phyloP scores from a whole-genome alignment of 2,888 invertebrate genomes.

The Metacarcinus magister region DNA sequence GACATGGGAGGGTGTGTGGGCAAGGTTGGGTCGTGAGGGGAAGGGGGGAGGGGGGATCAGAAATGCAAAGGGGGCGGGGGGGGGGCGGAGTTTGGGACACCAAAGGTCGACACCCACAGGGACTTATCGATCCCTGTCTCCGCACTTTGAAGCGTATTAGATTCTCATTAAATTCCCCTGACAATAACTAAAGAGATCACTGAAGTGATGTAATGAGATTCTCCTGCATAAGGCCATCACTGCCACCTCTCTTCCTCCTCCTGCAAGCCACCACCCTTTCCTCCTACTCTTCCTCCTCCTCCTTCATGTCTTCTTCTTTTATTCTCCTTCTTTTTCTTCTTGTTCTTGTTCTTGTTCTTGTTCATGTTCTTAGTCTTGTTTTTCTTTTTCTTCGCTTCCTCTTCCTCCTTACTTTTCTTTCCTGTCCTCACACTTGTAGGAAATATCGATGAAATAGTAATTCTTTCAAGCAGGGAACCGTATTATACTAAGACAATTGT shows the following conservation, averaged over 20 bases:
- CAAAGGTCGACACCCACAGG: conserved; percentile 37
- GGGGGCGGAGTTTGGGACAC: background rate
- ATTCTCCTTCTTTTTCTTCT: background rate
- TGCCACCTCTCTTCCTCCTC: background rate
- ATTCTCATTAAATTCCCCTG: conserved; percentile 63
- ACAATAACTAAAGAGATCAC: conserved; percentile 60
- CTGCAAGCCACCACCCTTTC: background rate
- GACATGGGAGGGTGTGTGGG: background rate
- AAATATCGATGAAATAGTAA: no score
- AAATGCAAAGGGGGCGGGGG: background rate
- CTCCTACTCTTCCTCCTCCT: background rate
- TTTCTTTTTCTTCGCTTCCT: background rate
- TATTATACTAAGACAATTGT: no score
- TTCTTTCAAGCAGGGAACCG: no score
- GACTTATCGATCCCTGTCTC: conserved; percentile 46
- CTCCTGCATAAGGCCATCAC: conserved; percentile 55
- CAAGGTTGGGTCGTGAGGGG: background rate
- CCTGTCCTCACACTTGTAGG: background rate
- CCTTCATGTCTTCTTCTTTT: background rate
- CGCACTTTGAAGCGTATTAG: conserved; percentile 51
- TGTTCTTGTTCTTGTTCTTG: background rate
- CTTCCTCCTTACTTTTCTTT: conserved; percentile 2
- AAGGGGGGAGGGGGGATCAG: background rate
- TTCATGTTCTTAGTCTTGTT: background rate
- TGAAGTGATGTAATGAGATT: conserved; percentile 63